phyloP scores from a whole-genome alignment of 2,113 vertebrate species.

The Peromyscus maniculatus region DNA sequence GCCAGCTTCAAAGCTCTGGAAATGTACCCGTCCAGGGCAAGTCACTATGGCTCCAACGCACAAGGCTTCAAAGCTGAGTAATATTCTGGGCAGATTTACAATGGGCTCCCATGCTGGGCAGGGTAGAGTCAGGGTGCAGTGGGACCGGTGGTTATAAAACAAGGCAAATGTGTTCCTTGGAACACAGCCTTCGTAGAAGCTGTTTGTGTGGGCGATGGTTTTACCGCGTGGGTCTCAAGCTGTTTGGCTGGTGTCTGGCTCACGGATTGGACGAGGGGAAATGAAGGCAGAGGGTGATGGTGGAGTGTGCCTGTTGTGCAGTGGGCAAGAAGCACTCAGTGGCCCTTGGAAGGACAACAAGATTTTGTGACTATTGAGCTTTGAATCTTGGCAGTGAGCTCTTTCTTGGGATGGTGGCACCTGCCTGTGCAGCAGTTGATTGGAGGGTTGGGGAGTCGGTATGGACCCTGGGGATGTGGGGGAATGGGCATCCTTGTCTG shows the following conservation, averaged over 20 bases:
- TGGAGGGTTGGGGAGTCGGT: neutral
- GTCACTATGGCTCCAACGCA: too few species aligned
- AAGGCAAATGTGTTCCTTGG: neutral
- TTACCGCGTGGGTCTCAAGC: neutral
- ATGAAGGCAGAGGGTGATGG: neutral
- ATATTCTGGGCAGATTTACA: neutral
- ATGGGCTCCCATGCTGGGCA: neutral
- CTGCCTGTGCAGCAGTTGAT: neutral
- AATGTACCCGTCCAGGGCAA: neutral
- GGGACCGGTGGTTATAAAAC: neutral
- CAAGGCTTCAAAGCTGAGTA: neutral
- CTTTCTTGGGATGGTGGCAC: neutral
- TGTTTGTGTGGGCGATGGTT: neutral
- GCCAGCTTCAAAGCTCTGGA: neutral
- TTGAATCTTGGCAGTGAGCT: neutral
- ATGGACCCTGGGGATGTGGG: neutral
- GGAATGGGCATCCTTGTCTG: too few species aligned
- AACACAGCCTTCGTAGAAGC: slow-evolving; percentile 35
- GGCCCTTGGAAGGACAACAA: too few species aligned
- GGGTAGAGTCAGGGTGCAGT: neutral
- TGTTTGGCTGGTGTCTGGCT: neutral
- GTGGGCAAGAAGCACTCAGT: neutral
- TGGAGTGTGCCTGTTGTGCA: rapidly evolving
- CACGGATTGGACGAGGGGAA: neutral
- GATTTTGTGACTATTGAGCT: neutral